phyloP scores from a whole-genome alignment of 2,113 vertebrate genomes.

The Thomomys bottae region DNA sequence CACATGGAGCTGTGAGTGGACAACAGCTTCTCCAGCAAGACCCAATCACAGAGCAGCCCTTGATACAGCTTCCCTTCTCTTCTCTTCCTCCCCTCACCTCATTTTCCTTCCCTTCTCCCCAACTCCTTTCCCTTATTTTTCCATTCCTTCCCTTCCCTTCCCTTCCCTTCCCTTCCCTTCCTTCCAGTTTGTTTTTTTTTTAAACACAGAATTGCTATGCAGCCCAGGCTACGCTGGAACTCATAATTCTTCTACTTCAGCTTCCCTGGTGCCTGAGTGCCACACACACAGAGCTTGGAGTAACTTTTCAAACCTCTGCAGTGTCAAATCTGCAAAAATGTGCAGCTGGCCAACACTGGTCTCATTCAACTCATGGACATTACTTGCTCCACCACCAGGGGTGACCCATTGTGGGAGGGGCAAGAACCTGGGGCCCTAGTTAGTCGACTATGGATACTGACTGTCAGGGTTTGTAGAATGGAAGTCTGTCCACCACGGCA shows the following conservation, averaged over 20 bases:
- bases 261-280: no score
- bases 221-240: neutral
- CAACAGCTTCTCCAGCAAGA: neutral
- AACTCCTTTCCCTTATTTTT: no score
- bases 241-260: neutral
- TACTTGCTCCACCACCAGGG: neutral
- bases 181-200: no score
- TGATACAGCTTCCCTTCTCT: neutral
- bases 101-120: no score
- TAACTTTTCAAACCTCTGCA: neutral
- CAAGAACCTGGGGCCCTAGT: rapidly evolving
- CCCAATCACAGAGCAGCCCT: rapidly evolving
- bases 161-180: no score
- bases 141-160: no score
- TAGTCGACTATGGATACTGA: neutral
- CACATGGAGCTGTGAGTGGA: no score
- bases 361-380: rapidly evolving
- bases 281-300: rapidly evolving
- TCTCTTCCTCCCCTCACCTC: no score
- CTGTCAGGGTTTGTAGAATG: neutral
- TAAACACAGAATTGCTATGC: neutral
- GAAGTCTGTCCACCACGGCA: no score
- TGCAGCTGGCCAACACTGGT: no score
- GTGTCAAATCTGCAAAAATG: neutral
- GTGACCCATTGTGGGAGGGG: no score